These are phyloP conservation scores for Hormiphora californensis DNA, from an alignment of 37 sponge, comb jelly and placozoan species.

Conservation along the genomic window DNA sequence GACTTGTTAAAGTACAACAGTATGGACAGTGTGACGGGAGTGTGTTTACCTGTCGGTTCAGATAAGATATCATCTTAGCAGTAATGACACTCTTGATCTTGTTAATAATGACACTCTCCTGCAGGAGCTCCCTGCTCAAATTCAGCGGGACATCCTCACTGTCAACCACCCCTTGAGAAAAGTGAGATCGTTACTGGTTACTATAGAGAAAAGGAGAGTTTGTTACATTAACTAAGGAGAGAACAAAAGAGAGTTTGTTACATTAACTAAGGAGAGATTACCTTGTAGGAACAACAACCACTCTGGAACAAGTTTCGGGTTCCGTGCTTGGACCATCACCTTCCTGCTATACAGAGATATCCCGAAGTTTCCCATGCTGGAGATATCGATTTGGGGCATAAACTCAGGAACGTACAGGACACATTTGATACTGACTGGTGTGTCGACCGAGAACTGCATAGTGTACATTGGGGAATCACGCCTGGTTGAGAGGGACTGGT, in stretches of 20 bases:
- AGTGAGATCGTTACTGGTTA: not conserved
- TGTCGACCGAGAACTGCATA: conserved; percentile 58
- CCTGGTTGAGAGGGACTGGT: conserved; percentile 55
- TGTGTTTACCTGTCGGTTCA: conserved; percentile 52
- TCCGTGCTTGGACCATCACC: conserved; percentile 59
- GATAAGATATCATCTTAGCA: conserved; percentile 29
- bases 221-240: too few species aligned
- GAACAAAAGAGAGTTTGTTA: too few species aligned
- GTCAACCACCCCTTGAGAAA: conserved; percentile 69
- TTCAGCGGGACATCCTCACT: conserved; percentile 67
- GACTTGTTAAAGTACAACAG: not conserved
- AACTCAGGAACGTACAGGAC: conserved; percentile 59
- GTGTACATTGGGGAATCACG: conserved; percentile 58
- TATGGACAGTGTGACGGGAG: not conserved
- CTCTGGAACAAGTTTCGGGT: conserved; percentile 48
- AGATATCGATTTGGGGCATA: not conserved
- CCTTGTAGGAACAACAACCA: conserved; percentile 61
- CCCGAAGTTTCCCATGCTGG: conserved; percentile 12
- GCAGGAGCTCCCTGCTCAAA: conserved; percentile 61
- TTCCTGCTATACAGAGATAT: conserved; percentile 59
- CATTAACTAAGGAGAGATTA: too few species aligned
- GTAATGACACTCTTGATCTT: conserved; percentile 58
- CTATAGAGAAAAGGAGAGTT: too few species aligned
- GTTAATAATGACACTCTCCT: conserved; percentile 56
- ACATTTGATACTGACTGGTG: conserved; percentile 58